Evolutionary conservation across 2,113 vertebrate genomes (phyloP).

Genomic region (Bos taurus): DNA sequence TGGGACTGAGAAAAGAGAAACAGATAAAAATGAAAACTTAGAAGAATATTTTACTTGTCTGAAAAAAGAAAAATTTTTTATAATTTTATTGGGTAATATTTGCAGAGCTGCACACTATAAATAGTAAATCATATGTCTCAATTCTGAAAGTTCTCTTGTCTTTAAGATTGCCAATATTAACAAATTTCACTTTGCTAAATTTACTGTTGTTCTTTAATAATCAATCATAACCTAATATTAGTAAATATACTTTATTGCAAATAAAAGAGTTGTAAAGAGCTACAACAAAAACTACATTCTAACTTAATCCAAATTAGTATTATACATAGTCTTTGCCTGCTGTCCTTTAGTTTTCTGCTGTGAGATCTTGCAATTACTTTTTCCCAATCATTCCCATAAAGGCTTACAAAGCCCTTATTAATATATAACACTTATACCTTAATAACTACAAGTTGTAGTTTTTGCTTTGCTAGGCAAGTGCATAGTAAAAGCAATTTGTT

Average conservation of each 20-base stretch:
- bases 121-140: not conserved
- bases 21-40: slow-evolving; percentile 6
- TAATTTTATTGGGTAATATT: not conserved
- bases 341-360: not conserved
- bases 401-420: not conserved
- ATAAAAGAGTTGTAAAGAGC: slow-evolving; percentile 12
- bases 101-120: not conserved
- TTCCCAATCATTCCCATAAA: not conserved
- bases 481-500: slow-evolving; percentile 8
- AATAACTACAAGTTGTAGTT: slow-evolving; percentile 22
- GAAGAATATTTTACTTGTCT: not conserved
- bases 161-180: not conserved
- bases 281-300: not conserved
- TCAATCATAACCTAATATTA: slow-evolving; percentile 1
- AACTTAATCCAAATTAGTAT: not conserved
- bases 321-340: not conserved
- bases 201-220: slow-evolving; percentile 10
- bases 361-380: not conserved
- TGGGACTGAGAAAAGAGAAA: not conserved
- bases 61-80: slow-evolving; percentile 1
- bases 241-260: not conserved
- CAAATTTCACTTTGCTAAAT: slow-evolving; percentile 10
- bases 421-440: not conserved
- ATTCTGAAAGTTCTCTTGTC: not conserved
- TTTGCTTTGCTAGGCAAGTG: not conserved